A percentile compares a stretch with the other conserved stretches of the same genome.
Conservation (phyloP, 2,113 vertebrate genomes). For the Axis porcinus region DNA sequence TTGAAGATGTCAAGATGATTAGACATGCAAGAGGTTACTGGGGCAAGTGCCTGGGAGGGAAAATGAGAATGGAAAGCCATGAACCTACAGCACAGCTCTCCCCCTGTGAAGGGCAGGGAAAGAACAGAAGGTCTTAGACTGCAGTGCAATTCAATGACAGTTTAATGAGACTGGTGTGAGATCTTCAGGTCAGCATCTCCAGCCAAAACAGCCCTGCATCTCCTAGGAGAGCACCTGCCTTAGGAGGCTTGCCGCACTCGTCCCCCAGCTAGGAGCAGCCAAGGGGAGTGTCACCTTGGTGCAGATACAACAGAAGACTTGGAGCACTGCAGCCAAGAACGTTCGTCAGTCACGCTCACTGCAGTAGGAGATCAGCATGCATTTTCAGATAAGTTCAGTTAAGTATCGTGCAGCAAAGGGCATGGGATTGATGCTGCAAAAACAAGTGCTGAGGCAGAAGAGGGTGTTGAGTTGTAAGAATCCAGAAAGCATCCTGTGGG, state of each 20-base stretch:
- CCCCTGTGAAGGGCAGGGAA: background rate
- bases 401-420: background rate
- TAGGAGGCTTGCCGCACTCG: too few species aligned
- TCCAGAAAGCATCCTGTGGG: background rate
- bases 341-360: rapidly evolving
- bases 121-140: background rate
- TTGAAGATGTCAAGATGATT: background rate
- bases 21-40: background rate
- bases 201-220: too few species aligned
- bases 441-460: background rate
- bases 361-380: background rate
- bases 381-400: background rate
- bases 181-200: background rate
- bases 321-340: background rate
- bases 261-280: background rate
- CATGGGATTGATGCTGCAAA: background rate
- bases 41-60: background rate
- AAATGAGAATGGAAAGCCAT: background rate
- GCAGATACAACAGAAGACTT: background rate
- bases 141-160: background rate
- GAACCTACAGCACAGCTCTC: background rate
- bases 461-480: background rate
- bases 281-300: background rate
- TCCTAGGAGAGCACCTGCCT: background rate
- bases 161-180: background rate